Percentiles rank a stretch among this genome's conserved stretches.
These are phyloP conservation scores for Achatina immaculata DNA, from an alignment of 1,140 invertebrate genomes.

Conservation along the genomic window DNA sequence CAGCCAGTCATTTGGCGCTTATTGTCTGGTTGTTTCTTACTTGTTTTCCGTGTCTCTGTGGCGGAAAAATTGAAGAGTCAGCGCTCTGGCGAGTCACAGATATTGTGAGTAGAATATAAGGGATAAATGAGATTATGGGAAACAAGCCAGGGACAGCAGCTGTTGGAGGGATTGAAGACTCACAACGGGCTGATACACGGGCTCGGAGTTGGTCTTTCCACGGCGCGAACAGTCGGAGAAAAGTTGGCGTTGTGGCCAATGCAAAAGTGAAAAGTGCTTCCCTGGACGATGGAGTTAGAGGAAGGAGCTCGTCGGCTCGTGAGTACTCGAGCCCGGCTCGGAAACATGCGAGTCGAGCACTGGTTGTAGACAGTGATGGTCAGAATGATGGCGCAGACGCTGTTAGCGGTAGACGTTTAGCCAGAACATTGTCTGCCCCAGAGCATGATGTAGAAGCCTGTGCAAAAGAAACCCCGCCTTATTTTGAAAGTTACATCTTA, in stretches of 20 bases:
- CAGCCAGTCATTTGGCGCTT: too few relatives aligned
- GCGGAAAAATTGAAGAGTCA: too few relatives aligned
- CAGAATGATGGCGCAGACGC: neutral
- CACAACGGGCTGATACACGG: conserved; percentile 20
- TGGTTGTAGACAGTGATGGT: neutral
- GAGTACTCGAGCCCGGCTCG: neutral
- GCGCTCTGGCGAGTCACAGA: too few relatives aligned
- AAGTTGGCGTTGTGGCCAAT: neutral
- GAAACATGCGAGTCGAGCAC: neutral
- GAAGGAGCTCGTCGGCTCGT: conserved; percentile 14
- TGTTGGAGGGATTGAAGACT: neutral
- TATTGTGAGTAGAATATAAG: too few relatives aligned
- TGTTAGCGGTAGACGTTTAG: neutral
- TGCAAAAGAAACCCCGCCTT: neutral
- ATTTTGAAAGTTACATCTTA: neutral
- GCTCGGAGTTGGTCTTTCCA: conserved; percentile 47
- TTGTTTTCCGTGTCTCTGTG: too few relatives aligned
- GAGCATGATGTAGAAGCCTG: neutral
- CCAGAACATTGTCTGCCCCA: neutral
- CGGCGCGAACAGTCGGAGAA: conserved; percentile 20
- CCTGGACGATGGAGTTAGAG: conserved; percentile 13
- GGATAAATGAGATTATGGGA: conserved; percentile 2
- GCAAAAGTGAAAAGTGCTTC: neutral
- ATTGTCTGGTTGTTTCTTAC: too few relatives aligned
- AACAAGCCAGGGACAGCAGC: conserved; percentile 5